Percentiles rank a stretch among this genome's conserved stretches.
These are phyloP conservation scores for Scomberomorus guttatus DNA, from an alignment of 2,797 vertebrate genomes.

Conservation along the genomic window DNA sequence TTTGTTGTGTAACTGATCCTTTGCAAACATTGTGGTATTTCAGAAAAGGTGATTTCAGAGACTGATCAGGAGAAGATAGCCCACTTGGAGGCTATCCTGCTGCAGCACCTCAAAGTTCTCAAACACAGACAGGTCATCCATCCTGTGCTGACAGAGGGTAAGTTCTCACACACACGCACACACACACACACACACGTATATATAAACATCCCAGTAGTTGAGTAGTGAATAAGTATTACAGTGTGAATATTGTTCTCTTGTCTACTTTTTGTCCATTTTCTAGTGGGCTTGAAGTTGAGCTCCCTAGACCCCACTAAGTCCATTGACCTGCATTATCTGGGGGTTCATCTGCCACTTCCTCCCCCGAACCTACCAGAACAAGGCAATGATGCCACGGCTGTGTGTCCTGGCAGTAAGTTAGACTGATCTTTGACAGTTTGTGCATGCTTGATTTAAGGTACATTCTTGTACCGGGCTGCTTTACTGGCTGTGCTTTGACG, in stretches of 20 bases:
- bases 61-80: slow-evolving; percentile 65
- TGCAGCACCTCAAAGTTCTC: slow-evolving; percentile 88
- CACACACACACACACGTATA: neutral
- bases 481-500: neutral
- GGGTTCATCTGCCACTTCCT: slow-evolving; percentile 90
- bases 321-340: slow-evolving; percentile 93
- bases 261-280: slow-evolving; percentile 34
- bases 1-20: too few species aligned
- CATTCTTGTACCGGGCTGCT: neutral
- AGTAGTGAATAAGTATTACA: neutral
- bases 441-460: neutral
- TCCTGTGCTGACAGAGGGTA: slow-evolving; percentile 93
- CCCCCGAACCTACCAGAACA: slow-evolving; percentile 55
- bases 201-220: neutral
- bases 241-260: neutral
- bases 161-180: slow-evolving; percentile 33
- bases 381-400: neutral
- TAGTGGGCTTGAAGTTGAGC: slow-evolving; percentile 94
- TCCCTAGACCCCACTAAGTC: slow-evolving; percentile 88
- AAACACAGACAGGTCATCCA: slow-evolving; percentile 94
- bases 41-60: slow-evolving; percentile 53
- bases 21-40: slow-evolving; percentile 7
- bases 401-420: slow-evolving; percentile 66
- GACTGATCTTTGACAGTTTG: neutral
- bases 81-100: slow-evolving; percentile 84